phyloP scores from a whole-genome alignment of 1,140 invertebrate genomes.

The Pogonognathellus flavescens region DNA sequence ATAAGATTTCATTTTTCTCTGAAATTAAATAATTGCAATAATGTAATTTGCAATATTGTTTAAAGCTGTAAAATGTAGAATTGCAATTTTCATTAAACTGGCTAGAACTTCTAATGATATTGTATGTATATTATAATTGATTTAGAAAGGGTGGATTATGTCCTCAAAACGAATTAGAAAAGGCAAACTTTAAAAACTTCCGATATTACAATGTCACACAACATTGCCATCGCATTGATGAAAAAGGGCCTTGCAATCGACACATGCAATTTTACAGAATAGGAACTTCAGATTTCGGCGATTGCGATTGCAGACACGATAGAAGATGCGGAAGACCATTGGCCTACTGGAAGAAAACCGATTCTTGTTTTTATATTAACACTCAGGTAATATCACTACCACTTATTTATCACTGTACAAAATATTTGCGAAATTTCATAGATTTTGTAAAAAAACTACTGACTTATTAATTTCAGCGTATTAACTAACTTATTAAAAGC shows the following conservation, averaged over 20 bases:
- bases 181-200: conserved; percentile 35
- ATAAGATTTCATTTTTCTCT: too few relatives aligned
- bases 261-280: conserved; percentile 55
- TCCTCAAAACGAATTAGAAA: conserved; percentile 51
- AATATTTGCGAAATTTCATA: too few relatives aligned
- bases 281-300: conserved; percentile 55
- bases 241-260: conserved; percentile 49
- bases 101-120: background rate
- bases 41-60: background rate
- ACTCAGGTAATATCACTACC: conserved; percentile 32
- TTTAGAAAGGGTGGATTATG: conserved; percentile 13
- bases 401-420: too few relatives aligned
- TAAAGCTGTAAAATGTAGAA: background rate
- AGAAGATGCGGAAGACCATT: conserved; percentile 55
- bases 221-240: conserved; percentile 47
- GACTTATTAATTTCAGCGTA: too few relatives aligned
- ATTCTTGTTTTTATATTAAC: conserved; percentile 52
- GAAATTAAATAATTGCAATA: too few relatives aligned
- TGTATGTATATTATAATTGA: background rate
- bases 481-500: too few relatives aligned
- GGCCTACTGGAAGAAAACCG: conserved; percentile 53
- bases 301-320: conserved; percentile 56
- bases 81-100: background rate
- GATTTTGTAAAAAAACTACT: too few relatives aligned
- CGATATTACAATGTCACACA: conserved; percentile 48